These are phyloP conservation scores for Palloptera scutellata DNA, from an alignment of 2,888 invertebrate species.

Conservation along the genomic window DNA sequence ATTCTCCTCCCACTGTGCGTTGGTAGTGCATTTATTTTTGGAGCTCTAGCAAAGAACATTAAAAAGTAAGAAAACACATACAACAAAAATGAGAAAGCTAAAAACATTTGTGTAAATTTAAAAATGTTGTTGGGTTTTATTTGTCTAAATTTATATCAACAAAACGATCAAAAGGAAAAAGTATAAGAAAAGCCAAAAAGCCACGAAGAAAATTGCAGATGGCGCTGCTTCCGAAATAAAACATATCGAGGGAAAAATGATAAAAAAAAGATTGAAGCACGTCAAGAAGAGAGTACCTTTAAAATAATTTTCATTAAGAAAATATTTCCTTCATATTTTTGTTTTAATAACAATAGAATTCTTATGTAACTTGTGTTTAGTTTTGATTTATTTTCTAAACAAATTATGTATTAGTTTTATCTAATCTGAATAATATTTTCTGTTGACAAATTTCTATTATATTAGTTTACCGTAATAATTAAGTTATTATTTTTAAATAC, in stretches of 20 bases:
- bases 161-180: constrained; percentile 11
- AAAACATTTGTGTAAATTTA: constrained; percentile 27
- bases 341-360: neutral
- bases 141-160: constrained; percentile 33
- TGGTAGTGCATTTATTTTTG: constrained; percentile 35
- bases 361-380: constrained; percentile 10
- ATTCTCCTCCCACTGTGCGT: neutral
- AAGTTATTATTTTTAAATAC: too few relatives aligned
- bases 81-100: neutral
- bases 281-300: neutral
- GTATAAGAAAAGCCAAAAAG: constrained; percentile 5
- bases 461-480: too few relatives aligned
- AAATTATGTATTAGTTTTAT: constrained; percentile 7
- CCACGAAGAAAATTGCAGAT: constrained; percentile 11
- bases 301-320: neutral
- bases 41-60: constrained; percentile 21
- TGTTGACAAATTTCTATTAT: too few relatives aligned
- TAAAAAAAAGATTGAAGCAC: neutral
- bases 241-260: neutral
- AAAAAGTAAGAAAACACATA: neutral
- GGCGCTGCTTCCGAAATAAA: neutral
- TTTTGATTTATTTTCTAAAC: constrained; percentile 1
- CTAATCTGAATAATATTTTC: constrained; percentile 5
- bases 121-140: constrained; percentile 19
- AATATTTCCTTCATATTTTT: neutral